Conservation (phyloP, 2,888 invertebrate genomes). For the Daptonema setosum region DNA sequence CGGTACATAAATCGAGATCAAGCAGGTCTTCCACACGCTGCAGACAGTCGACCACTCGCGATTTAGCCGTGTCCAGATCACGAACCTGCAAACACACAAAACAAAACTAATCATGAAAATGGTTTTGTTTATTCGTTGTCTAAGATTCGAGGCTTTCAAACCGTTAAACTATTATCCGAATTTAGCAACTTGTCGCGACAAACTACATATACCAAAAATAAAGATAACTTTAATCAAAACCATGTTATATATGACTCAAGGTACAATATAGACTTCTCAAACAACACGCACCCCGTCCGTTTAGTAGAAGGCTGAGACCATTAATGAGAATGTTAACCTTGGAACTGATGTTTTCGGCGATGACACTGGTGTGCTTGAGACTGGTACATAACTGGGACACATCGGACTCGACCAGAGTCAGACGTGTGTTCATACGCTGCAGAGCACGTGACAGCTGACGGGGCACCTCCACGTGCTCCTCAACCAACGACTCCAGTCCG, state of each 20-base stretch:
- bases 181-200: too few species aligned
- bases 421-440: conserved; percentile 15
- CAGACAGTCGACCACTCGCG: conserved; percentile 76
- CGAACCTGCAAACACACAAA: conserved; percentile 49
- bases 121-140: too few species aligned
- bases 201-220: background rate
- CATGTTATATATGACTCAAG: background rate
- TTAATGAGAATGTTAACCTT: too few species aligned
- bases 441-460: background rate
- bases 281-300: too few species aligned
- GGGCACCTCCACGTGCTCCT: background rate
- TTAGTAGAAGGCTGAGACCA: too few species aligned
- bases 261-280: background rate
- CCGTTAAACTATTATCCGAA: background rate
- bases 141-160: background rate
- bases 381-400: conserved; percentile 58
- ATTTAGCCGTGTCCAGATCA: conserved; percentile 71
- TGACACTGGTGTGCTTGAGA: conserved; percentile 59
- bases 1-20: conserved; percentile 78
- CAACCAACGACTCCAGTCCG: conserved; percentile 7
- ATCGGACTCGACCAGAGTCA: conserved; percentile 38
- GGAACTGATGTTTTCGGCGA: conserved; percentile 78
- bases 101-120: too few species aligned
- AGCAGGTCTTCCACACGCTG: conserved; percentile 77
- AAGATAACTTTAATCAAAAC: background rate